Percentiles rank a stretch among this genome's conserved stretches.
These are phyloP conservation scores for Anabacerthia variegaticeps DNA, from an alignment of 2,797 vertebrate genomes.

Conservation along the genomic window DNA sequence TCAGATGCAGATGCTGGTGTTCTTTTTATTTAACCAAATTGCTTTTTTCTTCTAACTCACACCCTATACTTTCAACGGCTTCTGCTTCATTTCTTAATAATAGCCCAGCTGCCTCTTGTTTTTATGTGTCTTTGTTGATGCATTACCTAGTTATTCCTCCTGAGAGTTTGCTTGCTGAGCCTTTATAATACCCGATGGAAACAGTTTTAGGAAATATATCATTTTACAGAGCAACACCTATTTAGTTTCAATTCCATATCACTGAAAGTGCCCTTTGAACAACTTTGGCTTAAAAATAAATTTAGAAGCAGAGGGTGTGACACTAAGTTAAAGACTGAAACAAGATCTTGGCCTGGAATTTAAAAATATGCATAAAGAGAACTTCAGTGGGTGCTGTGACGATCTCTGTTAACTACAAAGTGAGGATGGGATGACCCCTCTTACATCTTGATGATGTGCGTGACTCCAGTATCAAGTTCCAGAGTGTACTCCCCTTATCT, in stretches of 20 bases:
- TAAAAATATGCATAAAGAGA: neutral
- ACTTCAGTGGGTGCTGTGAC: neutral
- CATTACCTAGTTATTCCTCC: conserved; percentile 41
- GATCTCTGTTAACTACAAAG: neutral
- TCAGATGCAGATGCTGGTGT: neutral
- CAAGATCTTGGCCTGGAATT: neutral
- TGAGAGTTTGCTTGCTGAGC: conserved; percentile 35
- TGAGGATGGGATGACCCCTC: neutral
- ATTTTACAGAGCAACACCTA: conserved; percentile 18
- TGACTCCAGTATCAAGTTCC: conserved; percentile 2
- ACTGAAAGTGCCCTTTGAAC: conserved; percentile 22
- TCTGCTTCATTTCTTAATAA: conserved; percentile 49
- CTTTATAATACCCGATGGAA: neutral
- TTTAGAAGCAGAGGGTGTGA: neutral
- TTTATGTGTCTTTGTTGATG: conserved; percentile 31
- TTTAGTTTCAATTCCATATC: conserved; percentile 22
- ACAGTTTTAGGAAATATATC: conserved; percentile 26
- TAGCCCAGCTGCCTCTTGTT: neutral
- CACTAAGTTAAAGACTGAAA: conserved; percentile 32
- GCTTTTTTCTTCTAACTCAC: neutral
- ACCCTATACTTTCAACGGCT: neutral
- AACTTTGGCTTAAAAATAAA: conserved; percentile 10
- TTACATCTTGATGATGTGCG: neutral
- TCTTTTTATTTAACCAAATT: conserved; percentile 23
- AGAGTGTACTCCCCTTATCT: neutral